Evolutionary conservation across 2,113 vertebrate species (phyloP), one percentile per base, ranked within the genome.

Genomic region (Sander lucioperca): DNA sequence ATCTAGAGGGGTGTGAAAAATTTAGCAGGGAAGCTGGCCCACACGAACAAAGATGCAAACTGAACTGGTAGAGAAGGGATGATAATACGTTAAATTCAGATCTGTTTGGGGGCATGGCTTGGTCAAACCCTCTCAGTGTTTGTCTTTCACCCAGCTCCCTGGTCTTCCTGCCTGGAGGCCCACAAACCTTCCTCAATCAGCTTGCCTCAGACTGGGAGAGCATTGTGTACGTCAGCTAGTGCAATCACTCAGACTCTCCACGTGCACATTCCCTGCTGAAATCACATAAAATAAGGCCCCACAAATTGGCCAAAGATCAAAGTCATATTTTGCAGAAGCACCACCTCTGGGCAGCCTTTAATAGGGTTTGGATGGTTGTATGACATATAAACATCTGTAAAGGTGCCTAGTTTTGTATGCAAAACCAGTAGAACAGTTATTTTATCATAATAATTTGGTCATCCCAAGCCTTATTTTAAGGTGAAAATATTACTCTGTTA

Each of bases 111-210:
- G 80, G 77, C 43, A 64, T 11, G 48, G 65, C 68, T 71, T n/a
- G 3, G 30, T 9, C 23, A 13, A 80, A 66, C 39, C 25, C 33
- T 53, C 54, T 33, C 27, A 16, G 16, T 81, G 78, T 93, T 93
- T 90, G 84, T 88, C 78, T 91, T 90, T 83, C 80, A 59, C 43
- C 48, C 56, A 68, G 21, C 69, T 79, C 30, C 54, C 62, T 50
- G 27, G 64, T 58, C 53, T 62, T 83, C 74, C 82, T 83, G 65
- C 69, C 54, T 63, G 25, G 74, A 78, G 74, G 80, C 86, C 57
- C 62, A 43, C 82, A 80, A 73, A 64, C 63, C 48, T 48, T 69
- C 25, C 58, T 59, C 67, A 47, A 67, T 84, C 62, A 63, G 57
- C 2, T 0, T 33, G 71, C 62, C 33, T 63, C 21, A 56, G 82